phyloP scores from a whole-genome alignment of 2,797 vertebrate genomes.

The Clarias fuscus region DNA sequence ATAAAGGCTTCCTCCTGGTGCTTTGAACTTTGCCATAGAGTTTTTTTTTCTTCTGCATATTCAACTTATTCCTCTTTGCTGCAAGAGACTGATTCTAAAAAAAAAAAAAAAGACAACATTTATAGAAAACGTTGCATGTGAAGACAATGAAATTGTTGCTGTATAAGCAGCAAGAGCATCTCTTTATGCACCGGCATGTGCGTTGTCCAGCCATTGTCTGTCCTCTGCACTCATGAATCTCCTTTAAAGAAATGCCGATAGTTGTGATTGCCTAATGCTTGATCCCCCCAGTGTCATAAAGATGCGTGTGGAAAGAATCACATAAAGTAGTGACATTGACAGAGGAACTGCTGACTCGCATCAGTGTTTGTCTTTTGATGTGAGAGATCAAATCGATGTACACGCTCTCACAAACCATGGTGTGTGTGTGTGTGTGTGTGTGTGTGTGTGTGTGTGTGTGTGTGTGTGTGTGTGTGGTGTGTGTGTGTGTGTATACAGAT shows the following conservation, averaged over 20 bases:
- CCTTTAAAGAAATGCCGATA: constrained; percentile 97
- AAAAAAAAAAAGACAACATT: constrained; percentile 65
- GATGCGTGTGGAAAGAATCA: constrained; percentile 90
- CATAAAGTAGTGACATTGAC: constrained; percentile 99
- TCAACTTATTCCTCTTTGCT: constrained; percentile 74
- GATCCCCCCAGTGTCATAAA: constrained; percentile 82
- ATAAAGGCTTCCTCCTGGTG: constrained; percentile 76
- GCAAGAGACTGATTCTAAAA: constrained; percentile 78
- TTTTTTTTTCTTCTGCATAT: constrained; percentile 55
- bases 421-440: constrained; percentile 55
- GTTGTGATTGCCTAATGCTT: constrained; percentile 95
- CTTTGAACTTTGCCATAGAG: constrained; percentile 76
- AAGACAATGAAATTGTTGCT: constrained; percentile 77
- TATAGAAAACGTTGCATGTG: constrained; percentile 80
- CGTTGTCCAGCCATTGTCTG: constrained; percentile 68
- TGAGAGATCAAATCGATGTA: constrained; percentile 99
- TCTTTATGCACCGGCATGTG: constrained; percentile 65
- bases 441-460: constrained; percentile 26
- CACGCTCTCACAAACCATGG: constrained; percentile 87
- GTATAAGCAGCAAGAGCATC: constrained; percentile 70
- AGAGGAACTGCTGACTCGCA: constrained; percentile 99
- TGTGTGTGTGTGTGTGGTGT: constrained; percentile 49
- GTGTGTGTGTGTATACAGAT: constrained; percentile 75
- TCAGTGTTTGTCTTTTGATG: constrained; percentile 99
- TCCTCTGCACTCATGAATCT: constrained; percentile 90